These are phyloP conservation scores for Gymnothorax reevesii DNA, from an alignment of 2,797 vertebrate species.

Conservation along the genomic window DNA sequence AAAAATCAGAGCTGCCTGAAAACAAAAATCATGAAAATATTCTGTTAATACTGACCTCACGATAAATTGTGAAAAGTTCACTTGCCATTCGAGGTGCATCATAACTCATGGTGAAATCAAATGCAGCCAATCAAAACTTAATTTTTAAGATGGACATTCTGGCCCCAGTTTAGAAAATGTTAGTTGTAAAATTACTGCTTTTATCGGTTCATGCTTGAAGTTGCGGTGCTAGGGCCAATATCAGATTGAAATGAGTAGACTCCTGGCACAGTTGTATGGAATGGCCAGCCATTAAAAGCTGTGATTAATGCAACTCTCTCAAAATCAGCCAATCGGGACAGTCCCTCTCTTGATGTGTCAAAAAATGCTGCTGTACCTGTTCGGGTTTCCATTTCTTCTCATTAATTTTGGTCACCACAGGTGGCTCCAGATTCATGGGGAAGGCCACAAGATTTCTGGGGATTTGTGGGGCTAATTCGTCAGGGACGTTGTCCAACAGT, in stretches of 20 bases:
- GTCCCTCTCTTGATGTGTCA: neutral
- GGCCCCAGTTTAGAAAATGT: no score
- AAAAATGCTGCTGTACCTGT: constrained; percentile 58
- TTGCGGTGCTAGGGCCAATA: no score
- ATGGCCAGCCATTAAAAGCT: neutral
- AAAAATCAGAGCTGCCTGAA: constrained; percentile 68
- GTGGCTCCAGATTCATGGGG: neutral
- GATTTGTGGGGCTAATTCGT: constrained; percentile 59
- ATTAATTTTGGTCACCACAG: constrained; percentile 51
- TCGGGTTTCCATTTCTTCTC: constrained; percentile 64
- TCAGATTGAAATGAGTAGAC: no score
- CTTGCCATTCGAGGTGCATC: neutral
- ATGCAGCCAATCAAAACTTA: neutral
- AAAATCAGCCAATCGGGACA: neutral
- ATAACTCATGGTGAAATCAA: neutral
- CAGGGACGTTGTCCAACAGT: constrained; percentile 67
- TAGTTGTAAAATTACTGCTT: no score
- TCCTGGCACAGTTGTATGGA: no score
- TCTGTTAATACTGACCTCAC: neutral
- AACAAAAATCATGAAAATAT: neutral
- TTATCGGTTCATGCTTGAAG: no score
- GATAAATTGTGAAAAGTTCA: neutral
- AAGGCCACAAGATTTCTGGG: constrained; percentile 57
- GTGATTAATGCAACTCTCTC: neutral
- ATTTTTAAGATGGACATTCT: neutral